Conservation (phyloP, 2,797 vertebrate species). For the Merluccius polli region DNA sequence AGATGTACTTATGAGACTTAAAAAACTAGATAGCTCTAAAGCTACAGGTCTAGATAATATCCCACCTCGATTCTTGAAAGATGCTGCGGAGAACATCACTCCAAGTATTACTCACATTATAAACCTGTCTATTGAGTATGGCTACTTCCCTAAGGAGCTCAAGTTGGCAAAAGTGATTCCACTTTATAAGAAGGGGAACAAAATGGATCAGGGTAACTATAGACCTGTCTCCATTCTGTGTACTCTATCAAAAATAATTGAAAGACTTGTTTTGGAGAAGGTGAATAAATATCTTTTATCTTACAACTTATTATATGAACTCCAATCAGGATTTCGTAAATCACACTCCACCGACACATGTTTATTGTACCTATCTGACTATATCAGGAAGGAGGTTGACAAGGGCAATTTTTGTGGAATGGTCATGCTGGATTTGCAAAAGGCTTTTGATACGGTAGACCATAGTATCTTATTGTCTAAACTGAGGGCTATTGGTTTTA, state of each 20-base stretch:
- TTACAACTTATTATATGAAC: not conserved
- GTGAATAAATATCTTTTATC: not conserved
- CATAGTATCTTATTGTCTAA: not conserved
- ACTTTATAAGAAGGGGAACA: too few species aligned
- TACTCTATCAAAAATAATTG: not conserved
- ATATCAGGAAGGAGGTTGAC: conserved; percentile 1
- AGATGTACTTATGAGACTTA: not conserved
- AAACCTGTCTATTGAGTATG: conserved; percentile 4
- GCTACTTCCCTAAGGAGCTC: not conserved
- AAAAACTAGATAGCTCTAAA: not conserved
- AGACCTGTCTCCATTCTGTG: too few species aligned
- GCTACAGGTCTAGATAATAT: not conserved
- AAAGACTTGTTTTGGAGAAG: not conserved
- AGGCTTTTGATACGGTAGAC: too few species aligned
- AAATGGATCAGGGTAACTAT: too few species aligned
- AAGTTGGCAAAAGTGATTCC: too few species aligned
- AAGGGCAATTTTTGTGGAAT: not conserved
- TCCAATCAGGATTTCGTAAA: not conserved
- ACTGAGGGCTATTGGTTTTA: not conserved
- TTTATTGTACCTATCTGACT: conserved; percentile 4
- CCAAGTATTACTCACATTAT: not conserved
- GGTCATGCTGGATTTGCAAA: too few species aligned
- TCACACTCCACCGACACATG: conserved; percentile 5
- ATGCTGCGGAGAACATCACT: conserved; percentile 4
- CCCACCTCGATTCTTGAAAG: not conserved